Base-by-base conservation (phyloP, 1,140 invertebrate species). In the Aphaenogaster rudis region DNA sequence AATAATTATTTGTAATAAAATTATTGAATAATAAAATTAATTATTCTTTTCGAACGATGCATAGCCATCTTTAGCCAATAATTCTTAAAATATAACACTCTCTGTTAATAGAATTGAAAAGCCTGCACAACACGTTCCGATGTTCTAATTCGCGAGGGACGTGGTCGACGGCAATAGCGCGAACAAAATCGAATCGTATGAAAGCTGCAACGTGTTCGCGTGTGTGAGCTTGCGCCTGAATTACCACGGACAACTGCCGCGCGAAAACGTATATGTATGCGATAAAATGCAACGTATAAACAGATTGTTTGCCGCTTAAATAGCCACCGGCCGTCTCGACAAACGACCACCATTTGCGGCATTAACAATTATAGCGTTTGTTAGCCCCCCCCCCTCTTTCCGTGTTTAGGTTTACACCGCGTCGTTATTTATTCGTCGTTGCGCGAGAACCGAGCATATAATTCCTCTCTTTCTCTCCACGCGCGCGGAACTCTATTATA, bases 361-460 rank as follows among this genome's bases (percentile, higher is more conserved):
- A 82, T 74, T 74, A 82, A 82, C 69, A 84, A 84, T 74, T 76
- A 84, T 74, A 74, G 67, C 54, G 33, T 84, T 84, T 84, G 42
- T 72, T 82, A 50, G 39, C 7, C n/a, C 36, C n/a, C 17, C 36
- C 36, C 45, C 28, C 33, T 28, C 28, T 28, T 28, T 11, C 11
- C 28, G 33, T 36, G 28, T 84, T 84, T 84, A 84, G 54, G 42
- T 74, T 84, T 50, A 76, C 28, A 11, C 42, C 11, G 7, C 59
- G 28, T 76, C 42, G 69, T 84, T 84, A 84, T 84, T 84, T 84
- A 84, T 74, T 84, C 57, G 42, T 13, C 9, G 52, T 42, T 28
- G 63, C 7, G 48, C 28, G n/a, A 64, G 48, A 2, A 15, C 17
- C 28, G 28, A 4, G 33, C 42, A 36, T n/a, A 48, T 76, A 84